phyloP scores from a whole-genome alignment of 1,140 invertebrate species.

The Drosophila auraria region DNA sequence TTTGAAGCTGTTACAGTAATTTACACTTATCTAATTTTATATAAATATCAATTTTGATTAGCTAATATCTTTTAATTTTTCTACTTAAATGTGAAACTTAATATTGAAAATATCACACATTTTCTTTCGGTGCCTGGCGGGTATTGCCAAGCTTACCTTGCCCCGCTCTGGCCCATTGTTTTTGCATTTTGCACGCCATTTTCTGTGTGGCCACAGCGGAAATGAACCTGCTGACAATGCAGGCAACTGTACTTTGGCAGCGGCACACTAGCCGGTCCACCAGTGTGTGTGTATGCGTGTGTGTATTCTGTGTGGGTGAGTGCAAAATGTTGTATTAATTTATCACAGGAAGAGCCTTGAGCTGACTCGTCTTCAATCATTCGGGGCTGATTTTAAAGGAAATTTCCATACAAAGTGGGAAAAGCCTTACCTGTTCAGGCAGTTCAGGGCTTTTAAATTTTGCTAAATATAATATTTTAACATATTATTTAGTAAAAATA shows the following conservation, averaged over 20 bases:
- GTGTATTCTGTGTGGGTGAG: conserved; percentile 17
- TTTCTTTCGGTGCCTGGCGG: not conserved
- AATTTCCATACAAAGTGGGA: not conserved
- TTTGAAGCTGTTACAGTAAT: not conserved
- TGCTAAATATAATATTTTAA: not conserved
- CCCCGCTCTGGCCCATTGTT: conserved; percentile 9
- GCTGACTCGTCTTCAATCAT: conserved; percentile 33
- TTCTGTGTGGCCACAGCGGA: conserved; percentile 51
- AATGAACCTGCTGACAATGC: conserved; percentile 53
- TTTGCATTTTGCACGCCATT: conserved; percentile 50
- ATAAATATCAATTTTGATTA: too few species aligned
- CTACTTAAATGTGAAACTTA: too few species aligned
- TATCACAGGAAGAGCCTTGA: conserved; percentile 37
- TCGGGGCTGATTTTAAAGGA: conserved; percentile 14
- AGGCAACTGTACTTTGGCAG: conserved; percentile 24
- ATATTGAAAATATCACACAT: fast-evolving
- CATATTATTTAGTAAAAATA: not conserved
- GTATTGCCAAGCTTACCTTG: not conserved
- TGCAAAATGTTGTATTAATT: conserved; percentile 45
- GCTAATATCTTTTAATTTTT: too few species aligned
- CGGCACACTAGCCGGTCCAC: conserved; percentile 4
- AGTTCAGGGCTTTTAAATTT: not conserved
- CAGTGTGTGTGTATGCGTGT: not conserved
- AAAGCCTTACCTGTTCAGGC: not conserved
- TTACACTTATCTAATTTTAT: too few species aligned